Base-by-base conservation (phyloP, 2,888 invertebrate species). In the Drosophila anomelani region DNA sequence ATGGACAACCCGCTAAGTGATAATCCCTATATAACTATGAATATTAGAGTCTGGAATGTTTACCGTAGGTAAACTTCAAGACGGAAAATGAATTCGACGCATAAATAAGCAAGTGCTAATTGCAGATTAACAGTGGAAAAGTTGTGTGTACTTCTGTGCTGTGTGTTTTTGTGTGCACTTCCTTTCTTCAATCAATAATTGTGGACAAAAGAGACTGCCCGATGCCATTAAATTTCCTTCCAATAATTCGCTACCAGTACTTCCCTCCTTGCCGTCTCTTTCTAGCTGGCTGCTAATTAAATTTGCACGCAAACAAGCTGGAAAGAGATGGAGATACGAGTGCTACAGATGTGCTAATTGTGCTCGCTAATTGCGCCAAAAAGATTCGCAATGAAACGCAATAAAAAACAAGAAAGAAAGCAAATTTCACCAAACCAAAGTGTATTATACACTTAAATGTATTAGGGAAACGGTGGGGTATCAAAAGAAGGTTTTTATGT, bases 311-410 rank as follows among this genome's bases (percentile, higher is more conserved):
- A 77, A 56, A 55, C 63, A 62, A 34, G 32, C 34, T 49, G 47
- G 20, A 74, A 43, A 36, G 51, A 15, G 60, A 62, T n/a, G 36
- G 29, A 29, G 36, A 23, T 36, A 43, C 4, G 15, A 49, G 39
- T 34, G 70, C 61, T 88, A 76, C 77, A 59, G 69, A 81, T 84
- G 79, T 84, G 89, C 72, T 86, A 88, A 88, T 86, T 88, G 67
- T 55, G 60, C 54, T 46, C 53, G 86, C 86, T 81, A 82, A 86
- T 84, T 86, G 77, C 56, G 57, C 57, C 64, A 63, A 63, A 69
- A 69, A 71, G 80, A 59, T 69, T 53, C 44, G 57, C 44, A 60
- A 58, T 41, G 46, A 54, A 70, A 70, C 59, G 41, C n/a, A 51
- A 53, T 53, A 53, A 36, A 51, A 51, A 53, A 20, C 15, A 36